Evolutionary conservation across 2,797 vertebrate genomes (phyloP).

Genomic region (Allobates femoralis): DNA sequence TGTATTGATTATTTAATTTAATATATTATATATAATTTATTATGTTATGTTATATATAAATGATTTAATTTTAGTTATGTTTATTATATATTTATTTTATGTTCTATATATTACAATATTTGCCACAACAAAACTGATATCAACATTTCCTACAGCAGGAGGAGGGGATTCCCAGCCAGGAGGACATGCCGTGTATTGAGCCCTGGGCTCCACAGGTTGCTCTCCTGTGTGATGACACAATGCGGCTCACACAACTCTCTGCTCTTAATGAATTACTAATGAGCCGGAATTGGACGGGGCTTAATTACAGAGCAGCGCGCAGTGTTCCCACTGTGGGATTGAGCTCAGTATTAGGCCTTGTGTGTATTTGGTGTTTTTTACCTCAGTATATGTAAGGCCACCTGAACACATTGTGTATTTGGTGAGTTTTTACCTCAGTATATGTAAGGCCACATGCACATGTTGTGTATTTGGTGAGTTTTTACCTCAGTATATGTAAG

Average conservation of each 20-base stretch:
- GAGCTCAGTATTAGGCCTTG: no score
- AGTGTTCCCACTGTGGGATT: conserved; percentile 86
- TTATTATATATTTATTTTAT: background rate
- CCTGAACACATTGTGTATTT: no score
- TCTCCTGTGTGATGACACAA: conserved; percentile 31
- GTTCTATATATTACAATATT: background rate
- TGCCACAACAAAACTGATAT: background rate
- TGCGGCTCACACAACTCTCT: conserved; percentile 70
- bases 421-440: no score
- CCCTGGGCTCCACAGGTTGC: background rate
- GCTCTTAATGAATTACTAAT: conserved; percentile 87
- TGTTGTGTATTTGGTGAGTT: no score
- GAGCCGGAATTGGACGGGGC: conserved; percentile 84
- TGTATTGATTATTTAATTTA: no score
- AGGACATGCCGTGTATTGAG: background rate
- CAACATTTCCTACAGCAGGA: background rate
- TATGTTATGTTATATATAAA: no score
- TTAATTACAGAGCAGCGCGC: conserved; percentile 85
- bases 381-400: no score
- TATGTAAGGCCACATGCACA: no score
- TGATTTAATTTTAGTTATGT: background rate
- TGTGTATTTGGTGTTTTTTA: no score
- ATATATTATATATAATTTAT: no score
- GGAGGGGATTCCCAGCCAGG: background rate
- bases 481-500: no score